Evolutionary conservation across 2,797 vertebrate genomes (phyloP), one percentile per base, ranked within the genome.

Genomic region (Chaenodraco wilsoni): DNA sequence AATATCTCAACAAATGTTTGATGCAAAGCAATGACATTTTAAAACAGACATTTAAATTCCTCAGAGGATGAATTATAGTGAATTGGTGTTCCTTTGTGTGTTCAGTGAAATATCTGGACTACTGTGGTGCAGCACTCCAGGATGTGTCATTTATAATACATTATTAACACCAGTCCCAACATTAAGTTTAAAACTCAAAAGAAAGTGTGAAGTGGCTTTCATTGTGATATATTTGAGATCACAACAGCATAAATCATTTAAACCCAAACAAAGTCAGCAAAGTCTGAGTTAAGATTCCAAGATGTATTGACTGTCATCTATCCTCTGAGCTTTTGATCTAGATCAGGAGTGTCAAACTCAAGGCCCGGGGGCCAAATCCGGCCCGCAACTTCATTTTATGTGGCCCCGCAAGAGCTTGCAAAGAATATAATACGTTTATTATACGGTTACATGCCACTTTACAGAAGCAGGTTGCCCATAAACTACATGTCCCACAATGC

Each of bases 251-350:
- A 4, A 52, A 61, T 44, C 56, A 33, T 21, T 15, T 21, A 14
- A 52, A 46, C 13, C 31, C 7, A 44, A 21, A 15, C 8, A 17
- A 15, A 54, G 61, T 19, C 49, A 57, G 23, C 13, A 17, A 1
- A 0, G 41, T 15, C 12, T 27, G 44, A 40, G 51, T 62, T 51
- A 69, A 41, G 17, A 14, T 57, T 58, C 17, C 23, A n/a, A 54
- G 51, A 75, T 77, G 54, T 63, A 54, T 33, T 60, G 41, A 69
- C 66, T 61, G 31, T 77, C 46, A 74, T 79, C 60, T 74, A 65
- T 78, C 3, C 4, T 43, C 71, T 49, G 33, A 60, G 74, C 54
- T 70, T 82, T 78, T 60, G 79, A 84, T 81, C 65, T 65, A 59
- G 62, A 79, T 60, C 21, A 21, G 21, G 21, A 21, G 21, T 21